Evolutionary conservation across 1,140 invertebrate genomes (phyloP).

Genomic region (Drosophila funebris): DNA sequence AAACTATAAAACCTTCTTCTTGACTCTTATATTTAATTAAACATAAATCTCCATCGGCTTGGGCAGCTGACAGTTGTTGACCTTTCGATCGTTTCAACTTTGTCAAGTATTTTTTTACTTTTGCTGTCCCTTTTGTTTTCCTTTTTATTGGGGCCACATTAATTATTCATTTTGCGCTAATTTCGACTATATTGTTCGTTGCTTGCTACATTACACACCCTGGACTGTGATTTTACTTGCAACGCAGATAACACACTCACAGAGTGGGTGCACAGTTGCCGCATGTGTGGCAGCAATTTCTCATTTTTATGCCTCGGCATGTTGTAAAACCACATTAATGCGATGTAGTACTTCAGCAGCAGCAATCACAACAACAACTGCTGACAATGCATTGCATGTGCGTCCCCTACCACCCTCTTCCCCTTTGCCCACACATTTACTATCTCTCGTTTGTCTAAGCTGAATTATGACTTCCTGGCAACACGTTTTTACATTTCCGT

Average conservation of each 20-base stretch:
- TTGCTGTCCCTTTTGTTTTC: conserved; percentile 22
- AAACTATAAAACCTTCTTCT: conserved; percentile 18
- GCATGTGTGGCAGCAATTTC: conserved; percentile 78
- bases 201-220: conserved; percentile 35
- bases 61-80: conserved; percentile 2
- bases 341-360: conserved; percentile 65
- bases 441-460: conserved; percentile 74
- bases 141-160: conserved; percentile 70
- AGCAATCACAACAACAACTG: conserved; percentile 33
- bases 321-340: conserved; percentile 81
- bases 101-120: not conserved
- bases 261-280: conserved; percentile 10
- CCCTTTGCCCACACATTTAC: conserved; percentile 1
- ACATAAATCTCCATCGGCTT: not conserved
- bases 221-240: conserved; percentile 23
- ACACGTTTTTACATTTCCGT: conserved; percentile 82
- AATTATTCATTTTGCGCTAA: conserved; percentile 82
- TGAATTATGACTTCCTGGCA: conserved; percentile 80
- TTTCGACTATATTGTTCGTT: conserved; percentile 76
- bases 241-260: conserved; percentile 4
- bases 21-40: conserved; percentile 13
- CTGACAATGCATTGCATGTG: conserved; percentile 40
- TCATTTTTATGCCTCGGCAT: conserved; percentile 79
- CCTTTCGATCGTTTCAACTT: conserved; percentile 9
- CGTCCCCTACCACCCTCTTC: not conserved